Percentiles rank a stretch among this genome's conserved stretches.
Evolutionary conservation across 2,113 vertebrate species (phyloP).

Genomic region (Corynorhinus townsendii): DNA sequence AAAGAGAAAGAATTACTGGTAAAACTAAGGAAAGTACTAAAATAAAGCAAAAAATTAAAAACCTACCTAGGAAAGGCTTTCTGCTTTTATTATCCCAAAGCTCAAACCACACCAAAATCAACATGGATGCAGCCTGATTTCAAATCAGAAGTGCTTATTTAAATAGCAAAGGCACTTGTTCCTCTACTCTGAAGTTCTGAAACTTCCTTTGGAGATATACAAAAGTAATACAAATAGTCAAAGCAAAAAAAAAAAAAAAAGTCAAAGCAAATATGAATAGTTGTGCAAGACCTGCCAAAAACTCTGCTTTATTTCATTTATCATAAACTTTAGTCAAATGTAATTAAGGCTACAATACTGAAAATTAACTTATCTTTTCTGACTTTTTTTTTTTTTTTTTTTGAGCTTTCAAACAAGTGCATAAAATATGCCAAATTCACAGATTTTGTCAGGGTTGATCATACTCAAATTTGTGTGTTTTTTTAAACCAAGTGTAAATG

Average conservation of each 20-base stretch:
- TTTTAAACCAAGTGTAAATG: constrained; percentile 74
- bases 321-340: constrained; percentile 65
- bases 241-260: constrained; percentile 44
- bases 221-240: constrained; percentile 66
- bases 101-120: rapidly evolving
- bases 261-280: constrained; percentile 47
- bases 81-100: background rate
- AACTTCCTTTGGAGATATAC: constrained; percentile 54
- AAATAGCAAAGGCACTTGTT: constrained; percentile 22
- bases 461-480: constrained; percentile 70
- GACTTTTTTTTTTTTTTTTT: constrained; percentile 60
- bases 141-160: background rate
- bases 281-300: constrained; percentile 57
- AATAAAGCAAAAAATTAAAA: background rate
- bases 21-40: background rate
- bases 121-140: background rate
- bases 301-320: constrained; percentile 64
- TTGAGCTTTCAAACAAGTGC: constrained; percentile 70
- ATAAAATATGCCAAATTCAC: constrained; percentile 74
- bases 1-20: constrained; percentile 44
- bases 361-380: constrained; percentile 77
- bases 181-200: constrained; percentile 44
- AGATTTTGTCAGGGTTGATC: constrained; percentile 80
- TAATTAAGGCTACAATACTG: constrained; percentile 59
- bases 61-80: background rate